Percentiles rank a stretch among this genome's conserved stretches.
These are phyloP conservation scores for Acrobasis repandana DNA, from an alignment of 2,888 invertebrate species.

Conservation along the genomic window DNA sequence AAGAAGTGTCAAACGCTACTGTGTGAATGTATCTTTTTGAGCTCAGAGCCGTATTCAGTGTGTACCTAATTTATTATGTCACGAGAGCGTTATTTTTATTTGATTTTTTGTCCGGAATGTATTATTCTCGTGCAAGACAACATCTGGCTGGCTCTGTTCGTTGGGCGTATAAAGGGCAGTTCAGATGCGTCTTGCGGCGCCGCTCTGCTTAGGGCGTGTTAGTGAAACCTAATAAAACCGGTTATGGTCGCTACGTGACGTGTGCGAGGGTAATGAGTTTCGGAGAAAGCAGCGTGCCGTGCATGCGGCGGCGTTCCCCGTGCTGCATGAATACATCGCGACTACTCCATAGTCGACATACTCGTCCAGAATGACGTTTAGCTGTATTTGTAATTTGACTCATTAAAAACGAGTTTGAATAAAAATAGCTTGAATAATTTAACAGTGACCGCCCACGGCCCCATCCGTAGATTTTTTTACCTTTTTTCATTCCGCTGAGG, in stretches of 20 bases:
- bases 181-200: constrained; percentile 43
- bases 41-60: not conserved
- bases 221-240: constrained; percentile 79
- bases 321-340: constrained; percentile 33
- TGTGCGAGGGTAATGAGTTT: constrained; percentile 77
- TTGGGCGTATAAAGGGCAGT: constrained; percentile 48
- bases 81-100: constrained; percentile 16
- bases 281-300: constrained; percentile 66
- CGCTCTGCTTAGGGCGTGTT: constrained; percentile 54
- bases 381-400: constrained; percentile 28
- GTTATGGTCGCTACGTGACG: constrained; percentile 77
- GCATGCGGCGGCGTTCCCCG: constrained; percentile 53
- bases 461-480: constrained; percentile 17
- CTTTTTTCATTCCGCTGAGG: constrained; percentile 24
- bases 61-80: constrained; percentile 3
- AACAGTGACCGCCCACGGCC: constrained; percentile 27
- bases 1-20: constrained; percentile 3
- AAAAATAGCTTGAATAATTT: constrained; percentile 27
- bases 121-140: constrained; percentile 29
- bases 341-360: constrained; percentile 23
- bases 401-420: constrained; percentile 30
- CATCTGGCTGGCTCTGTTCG: constrained; percentile 36
- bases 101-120: constrained; percentile 10
- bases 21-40: not conserved
- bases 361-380: constrained; percentile 28